These are phyloP conservation scores for Diacarnus erythraeanus DNA, from an alignment of 37 sponge, comb jelly and placozoan species.

Conservation along the genomic window DNA sequence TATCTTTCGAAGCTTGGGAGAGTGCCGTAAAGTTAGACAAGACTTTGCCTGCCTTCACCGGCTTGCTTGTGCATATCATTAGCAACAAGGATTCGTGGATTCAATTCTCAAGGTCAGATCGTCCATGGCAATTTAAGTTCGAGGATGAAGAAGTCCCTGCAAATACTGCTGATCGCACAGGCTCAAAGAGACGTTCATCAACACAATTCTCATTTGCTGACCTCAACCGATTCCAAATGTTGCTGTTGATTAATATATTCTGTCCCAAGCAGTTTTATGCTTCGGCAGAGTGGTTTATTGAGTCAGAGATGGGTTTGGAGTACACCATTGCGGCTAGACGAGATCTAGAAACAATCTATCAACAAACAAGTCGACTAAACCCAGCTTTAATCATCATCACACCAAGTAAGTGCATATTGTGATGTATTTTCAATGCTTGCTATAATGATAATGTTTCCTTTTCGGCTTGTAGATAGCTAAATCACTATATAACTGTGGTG, in stretches of 20 bases:
- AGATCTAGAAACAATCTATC: background rate
- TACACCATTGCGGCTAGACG: background rate
- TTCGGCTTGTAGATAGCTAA: too few species aligned
- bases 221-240: conserved; percentile 15
- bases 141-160: background rate
- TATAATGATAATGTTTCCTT: too few species aligned
- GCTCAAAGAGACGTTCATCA: too few species aligned
- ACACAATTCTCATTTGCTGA: background rate
- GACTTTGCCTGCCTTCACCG: background rate
- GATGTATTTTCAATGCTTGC: too few species aligned
- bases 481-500: too few species aligned
- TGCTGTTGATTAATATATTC: conserved; percentile 2
- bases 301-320: conserved; percentile 4
- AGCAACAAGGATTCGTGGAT: conserved; percentile 1
- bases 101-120: background rate
- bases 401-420: conserved; percentile 10
- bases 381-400: conserved; percentile 17
- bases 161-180: background rate
- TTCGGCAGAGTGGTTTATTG: conserved; percentile 18
- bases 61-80: background rate
- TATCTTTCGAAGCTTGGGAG: conserved; percentile 28
- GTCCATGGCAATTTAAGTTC: conserved; percentile 15
- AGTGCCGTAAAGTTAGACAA: background rate
- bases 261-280: background rate
- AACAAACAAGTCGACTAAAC: background rate